Conservation (phyloP, 2,888 invertebrate species). For the Lagria hirta region DNA sequence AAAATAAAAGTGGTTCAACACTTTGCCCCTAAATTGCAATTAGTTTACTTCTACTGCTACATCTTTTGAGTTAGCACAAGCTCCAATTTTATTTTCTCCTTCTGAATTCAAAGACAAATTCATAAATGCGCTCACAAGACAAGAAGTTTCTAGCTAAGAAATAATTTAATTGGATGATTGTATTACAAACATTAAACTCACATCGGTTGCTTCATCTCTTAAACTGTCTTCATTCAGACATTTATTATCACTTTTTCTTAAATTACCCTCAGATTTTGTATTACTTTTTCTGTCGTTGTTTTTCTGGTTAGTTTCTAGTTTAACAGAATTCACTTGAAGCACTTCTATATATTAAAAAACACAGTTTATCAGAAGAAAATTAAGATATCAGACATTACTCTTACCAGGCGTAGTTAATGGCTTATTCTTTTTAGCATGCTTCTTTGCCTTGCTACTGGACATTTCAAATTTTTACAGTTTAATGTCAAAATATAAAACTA, state of each 20-base stretch:
- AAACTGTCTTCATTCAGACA: too few species aligned
- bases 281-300: conserved; percentile 6
- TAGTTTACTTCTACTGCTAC: too few species aligned
- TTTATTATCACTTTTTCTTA: conserved; percentile 7
- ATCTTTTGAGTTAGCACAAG: conserved; percentile 1
- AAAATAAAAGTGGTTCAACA: too few species aligned
- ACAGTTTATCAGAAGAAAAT: conserved; percentile 2
- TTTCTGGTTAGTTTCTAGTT: conserved; percentile 11
- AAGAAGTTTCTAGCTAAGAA: conserved; percentile 22
- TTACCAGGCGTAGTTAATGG: conserved; percentile 15
- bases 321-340: conserved; percentile 19
- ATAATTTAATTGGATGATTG: not conserved
- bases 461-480: conserved; percentile 22
- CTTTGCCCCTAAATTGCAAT: too few species aligned
- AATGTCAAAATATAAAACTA: conserved; percentile 21
- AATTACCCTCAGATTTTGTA: conserved; percentile 17
- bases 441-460: conserved; percentile 25
- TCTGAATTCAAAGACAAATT: conserved; percentile 15
- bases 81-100: conserved; percentile 5
- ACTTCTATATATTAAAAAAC: conserved; percentile 17
- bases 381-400: conserved; percentile 1
- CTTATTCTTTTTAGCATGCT: conserved; percentile 22
- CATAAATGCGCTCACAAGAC: conserved; percentile 11
- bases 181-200: conserved; percentile 6
- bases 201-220: conserved; percentile 5